Base-by-base conservation (phyloP, 2,797 vertebrate species). In the Sparus aurata region DNA sequence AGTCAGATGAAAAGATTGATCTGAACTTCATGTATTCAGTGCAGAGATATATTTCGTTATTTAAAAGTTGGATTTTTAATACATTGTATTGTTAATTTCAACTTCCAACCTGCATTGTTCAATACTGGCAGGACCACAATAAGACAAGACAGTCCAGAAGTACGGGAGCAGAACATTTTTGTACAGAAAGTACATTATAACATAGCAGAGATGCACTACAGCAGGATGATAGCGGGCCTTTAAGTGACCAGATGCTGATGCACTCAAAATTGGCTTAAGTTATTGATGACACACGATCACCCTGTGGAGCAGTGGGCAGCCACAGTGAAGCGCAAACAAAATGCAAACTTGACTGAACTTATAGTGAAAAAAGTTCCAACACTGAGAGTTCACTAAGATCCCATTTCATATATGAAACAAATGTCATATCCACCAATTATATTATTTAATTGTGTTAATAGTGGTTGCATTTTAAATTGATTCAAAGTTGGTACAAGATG, bases 1-100 rank as follows among this genome's bases (percentile, higher is more conserved):
- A 47, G 53, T 18, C 22, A 47, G 20, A 77, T 79, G 52, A 77
- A 50, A 64, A n/a, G 20, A 58, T 22, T 63, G 18, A 38, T 20
- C 18, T 57, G 8, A 43, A 11, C 50, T 34, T 57, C 23, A 57
- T 66, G 2, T 47, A 30, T 69, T 12, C 54, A 57, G 57, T 53
- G 50, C 7, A 69, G 27, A 58, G 12, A 61, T 30, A 18, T 22
- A 63, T 23, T 59, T 17, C 11, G 17, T 18, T 12, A n/a, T 23
- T 43, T 16, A 54, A 50, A 41, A 65, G 12, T 13, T 46, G 1
- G 8, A 17, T 60, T n/a, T 46, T 4, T n/a, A 41, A 43, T 17
- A 57, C 3, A 49, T 13, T 10, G 13, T 30, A 66, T 6, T 5
- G 25, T 59, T 53, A 66, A 22, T 73, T 57, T 22, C 30, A 55